Base-by-base conservation (phyloP, 2,888 invertebrate species). In the Meteorus cinctellus region DNA sequence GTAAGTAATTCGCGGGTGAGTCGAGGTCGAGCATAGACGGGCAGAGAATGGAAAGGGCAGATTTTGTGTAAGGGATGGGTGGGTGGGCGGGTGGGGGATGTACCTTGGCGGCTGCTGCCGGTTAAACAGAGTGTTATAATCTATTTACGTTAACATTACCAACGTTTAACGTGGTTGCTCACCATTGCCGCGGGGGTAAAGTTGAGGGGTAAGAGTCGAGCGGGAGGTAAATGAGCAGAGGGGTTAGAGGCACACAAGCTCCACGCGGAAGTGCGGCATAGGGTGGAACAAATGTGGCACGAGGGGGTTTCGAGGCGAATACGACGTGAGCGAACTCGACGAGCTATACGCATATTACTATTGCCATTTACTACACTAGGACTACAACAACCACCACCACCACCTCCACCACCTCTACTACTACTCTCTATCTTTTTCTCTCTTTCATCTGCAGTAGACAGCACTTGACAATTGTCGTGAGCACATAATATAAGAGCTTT, bases 101-200 rank as follows among this genome's bases (percentile, higher is more conserved):
- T 55, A 55, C 55, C 80, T 75, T 83, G 85, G 86, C 86, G 55
- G 55, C 55, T 55, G 84, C 86, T 86, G 87, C 86, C 87, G 88
- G 89, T 88, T 89, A 89, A 89, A 89, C 89, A 89, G 89, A 89
- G 89, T 89, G 89, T 89, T 89, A 89, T 89, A 89, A 89, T 89
- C 89, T 89, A 89, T 89, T 89, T 89, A 89, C 89, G 89, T 89
- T 89, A 89, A 89, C 89, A 89, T 89, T 89, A 89, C 87, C 88
- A 88, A 88, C 89, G 87, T 89, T 89, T 89, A 89, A 87, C 88
- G 88, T 88, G 88, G 86, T 87, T 87, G 88, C 87, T 86, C 84
- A 72, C 80, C 77, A 80, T 80, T 82, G 41, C 69, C 83, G 82
- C 84, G 87, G 86, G 85, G 85, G 86, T 85, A 77, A 68, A 84